These are phyloP conservation scores for Creontiades dilutus DNA, from an alignment of 2,888 invertebrate species.

Conservation along the genomic window DNA sequence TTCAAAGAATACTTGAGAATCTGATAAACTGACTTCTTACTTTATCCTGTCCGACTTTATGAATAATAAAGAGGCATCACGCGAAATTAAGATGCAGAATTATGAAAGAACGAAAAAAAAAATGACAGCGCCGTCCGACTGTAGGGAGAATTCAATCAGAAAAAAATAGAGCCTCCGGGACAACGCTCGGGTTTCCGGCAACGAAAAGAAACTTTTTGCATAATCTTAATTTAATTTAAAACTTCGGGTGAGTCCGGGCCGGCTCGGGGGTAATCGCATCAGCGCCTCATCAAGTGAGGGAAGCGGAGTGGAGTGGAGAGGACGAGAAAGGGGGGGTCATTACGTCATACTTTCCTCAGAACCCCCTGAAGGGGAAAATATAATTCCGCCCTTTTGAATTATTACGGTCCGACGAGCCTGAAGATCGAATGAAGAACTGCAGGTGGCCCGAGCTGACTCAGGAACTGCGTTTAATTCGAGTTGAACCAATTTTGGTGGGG, in stretches of 20 bases:
- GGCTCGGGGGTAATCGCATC: slow-evolving; percentile 49
- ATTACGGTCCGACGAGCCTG: slow-evolving; percentile 25
- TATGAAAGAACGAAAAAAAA: neutral
- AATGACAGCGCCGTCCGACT: neutral
- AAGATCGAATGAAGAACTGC: slow-evolving; percentile 1
- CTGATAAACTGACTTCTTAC: slow-evolving; percentile 3
- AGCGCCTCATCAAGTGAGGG: slow-evolving; percentile 43
- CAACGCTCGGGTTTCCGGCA: slow-evolving; percentile 1
- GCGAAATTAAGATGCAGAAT: neutral
- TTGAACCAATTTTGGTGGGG: neutral
- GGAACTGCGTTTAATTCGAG: slow-evolving; percentile 16
- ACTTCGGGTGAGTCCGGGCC: slow-evolving; percentile 33
- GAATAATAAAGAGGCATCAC: slow-evolving; percentile 11
- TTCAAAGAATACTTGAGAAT: neutral
- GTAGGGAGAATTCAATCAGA: slow-evolving; percentile 24
- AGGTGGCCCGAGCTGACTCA: neutral
- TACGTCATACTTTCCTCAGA: slow-evolving; percentile 12
- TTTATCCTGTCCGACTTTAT: slow-evolving; percentile 15
- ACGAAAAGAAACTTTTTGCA: slow-evolving; percentile 46
- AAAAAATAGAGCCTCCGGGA: neutral
- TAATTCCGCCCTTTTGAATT: slow-evolving; percentile 49
- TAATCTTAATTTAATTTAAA: slow-evolving; percentile 59
- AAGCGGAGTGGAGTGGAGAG: neutral
- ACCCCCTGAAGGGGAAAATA: slow-evolving; percentile 29
- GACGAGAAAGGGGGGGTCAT: neutral